A percentile compares a stretch with the other conserved stretches of the same genome.
Evolutionary conservation across 2,797 vertebrate genomes (phyloP).

Genomic region (Pseudomugil gertrudae): DNA sequence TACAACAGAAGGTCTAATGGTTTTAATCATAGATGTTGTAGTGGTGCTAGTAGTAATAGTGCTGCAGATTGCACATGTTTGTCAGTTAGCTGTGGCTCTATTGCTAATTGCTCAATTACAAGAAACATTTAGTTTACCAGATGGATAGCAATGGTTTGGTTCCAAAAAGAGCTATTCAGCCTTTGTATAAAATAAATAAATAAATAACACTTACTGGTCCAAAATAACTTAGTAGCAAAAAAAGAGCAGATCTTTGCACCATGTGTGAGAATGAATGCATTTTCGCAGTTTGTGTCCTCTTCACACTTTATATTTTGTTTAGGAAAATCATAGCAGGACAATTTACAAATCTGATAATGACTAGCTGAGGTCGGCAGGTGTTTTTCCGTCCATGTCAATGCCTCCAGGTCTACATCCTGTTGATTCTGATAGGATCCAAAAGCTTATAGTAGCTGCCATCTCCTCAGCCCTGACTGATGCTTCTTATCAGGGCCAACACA

Average conservation of each 20-base stretch:
- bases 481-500: constrained; percentile 81
- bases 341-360: constrained; percentile 41
- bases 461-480: constrained; percentile 71
- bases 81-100: constrained; percentile 54
- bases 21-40: constrained; percentile 70
- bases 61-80: constrained; percentile 61
- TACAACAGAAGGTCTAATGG: constrained; percentile 77
- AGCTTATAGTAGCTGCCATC: constrained; percentile 76
- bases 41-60: constrained; percentile 61
- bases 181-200: constrained; percentile 12
- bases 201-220: constrained; percentile 25
- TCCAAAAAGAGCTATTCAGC: constrained; percentile 50
- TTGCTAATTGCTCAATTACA: constrained; percentile 67
- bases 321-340: constrained; percentile 15
- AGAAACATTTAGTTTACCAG: constrained; percentile 63
- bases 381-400: constrained; percentile 65
- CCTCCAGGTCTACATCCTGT: constrained; percentile 71
- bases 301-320: not conserved
- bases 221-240: constrained; percentile 24
- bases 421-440: constrained; percentile 76
- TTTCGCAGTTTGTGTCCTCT: not conserved
- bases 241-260: constrained; percentile 16
- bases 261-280: not conserved
- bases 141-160: constrained; percentile 60
- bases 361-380: constrained; percentile 72